Conservation (phyloP, 2,888 invertebrate genomes). For the Trachelus troglodyta region DNA sequence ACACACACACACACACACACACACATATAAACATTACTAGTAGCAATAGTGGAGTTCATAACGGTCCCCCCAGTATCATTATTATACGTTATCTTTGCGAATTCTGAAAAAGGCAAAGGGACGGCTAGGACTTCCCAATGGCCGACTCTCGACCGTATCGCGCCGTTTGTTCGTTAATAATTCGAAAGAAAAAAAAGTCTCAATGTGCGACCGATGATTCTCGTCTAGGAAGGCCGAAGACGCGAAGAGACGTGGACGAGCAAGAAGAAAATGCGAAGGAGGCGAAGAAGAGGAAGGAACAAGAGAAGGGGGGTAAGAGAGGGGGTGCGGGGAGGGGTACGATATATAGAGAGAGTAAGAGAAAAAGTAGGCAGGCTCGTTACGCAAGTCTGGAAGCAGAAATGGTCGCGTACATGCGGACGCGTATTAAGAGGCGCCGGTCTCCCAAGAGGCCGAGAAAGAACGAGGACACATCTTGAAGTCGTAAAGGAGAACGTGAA, state of each 20-base stretch:
- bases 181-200: too few relatives aligned
- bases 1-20: too few relatives aligned
- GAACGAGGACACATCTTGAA: constrained; percentile 36
- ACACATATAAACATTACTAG: background rate
- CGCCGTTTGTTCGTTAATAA: background rate
- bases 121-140: background rate
- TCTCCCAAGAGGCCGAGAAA: constrained; percentile 21
- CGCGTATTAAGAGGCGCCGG: constrained; percentile 10
- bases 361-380: background rate
- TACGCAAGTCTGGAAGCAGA: background rate
- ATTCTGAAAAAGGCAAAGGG: background rate
- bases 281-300: background rate
- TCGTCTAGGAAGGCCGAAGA: background rate
- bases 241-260: background rate
- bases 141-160: too few relatives aligned
- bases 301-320: background rate
- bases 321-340: background rate
- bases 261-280: background rate
- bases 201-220: background rate
- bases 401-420: background rate
- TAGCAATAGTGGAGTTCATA: background rate
- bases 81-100: background rate
- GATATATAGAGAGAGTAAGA: background rate
- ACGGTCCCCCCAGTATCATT: background rate
- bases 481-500: constrained; percentile 31